These are phyloP conservation scores for Oryzias celebensis DNA, from an alignment of 2,113 vertebrate genomes.

Conservation along the genomic window DNA sequence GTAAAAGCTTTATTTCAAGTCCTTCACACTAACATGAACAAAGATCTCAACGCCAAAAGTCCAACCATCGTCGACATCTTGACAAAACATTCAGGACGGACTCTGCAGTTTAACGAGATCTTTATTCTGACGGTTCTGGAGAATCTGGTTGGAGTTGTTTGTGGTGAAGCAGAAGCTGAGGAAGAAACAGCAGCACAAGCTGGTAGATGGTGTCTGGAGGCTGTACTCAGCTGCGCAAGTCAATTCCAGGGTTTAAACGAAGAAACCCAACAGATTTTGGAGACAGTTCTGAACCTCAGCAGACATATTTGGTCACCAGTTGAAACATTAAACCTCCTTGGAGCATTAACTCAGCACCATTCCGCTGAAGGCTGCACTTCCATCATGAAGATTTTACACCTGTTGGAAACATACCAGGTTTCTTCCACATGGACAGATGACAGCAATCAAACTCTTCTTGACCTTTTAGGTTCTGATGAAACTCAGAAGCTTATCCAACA, in stretches of 20 bases:
- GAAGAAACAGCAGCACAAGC: neutral
- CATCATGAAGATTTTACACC: slow-evolving; percentile 35
- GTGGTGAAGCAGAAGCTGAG: neutral
- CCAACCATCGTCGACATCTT: fast-evolving
- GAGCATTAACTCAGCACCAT: slow-evolving; percentile 7
- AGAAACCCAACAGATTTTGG: neutral
- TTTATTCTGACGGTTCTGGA: slow-evolving; percentile 1
- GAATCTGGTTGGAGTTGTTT: neutral
- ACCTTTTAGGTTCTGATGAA: neutral
- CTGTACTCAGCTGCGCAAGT: neutral
- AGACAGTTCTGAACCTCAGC: slow-evolving; percentile 5
- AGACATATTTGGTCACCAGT: slow-evolving; percentile 14
- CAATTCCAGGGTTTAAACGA: neutral
- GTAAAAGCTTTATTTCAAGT: neutral
- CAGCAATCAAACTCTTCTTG: neutral
- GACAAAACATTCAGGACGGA: neutral
- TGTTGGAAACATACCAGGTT: slow-evolving; percentile 23
- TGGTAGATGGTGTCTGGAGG: slow-evolving; percentile 1
- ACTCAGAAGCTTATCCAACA: slow-evolving; percentile 1
- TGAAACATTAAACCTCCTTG: slow-evolving; percentile 4
- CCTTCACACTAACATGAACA: neutral
- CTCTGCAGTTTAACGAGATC: neutral
- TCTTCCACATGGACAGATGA: slow-evolving; percentile 17
- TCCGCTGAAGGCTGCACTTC: neutral
- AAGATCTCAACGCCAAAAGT: fast-evolving